Evolutionary conservation across 2,797 vertebrate genomes (phyloP), one percentile per base, ranked within the genome.

Genomic region (Hippocampus kuda): DNA sequence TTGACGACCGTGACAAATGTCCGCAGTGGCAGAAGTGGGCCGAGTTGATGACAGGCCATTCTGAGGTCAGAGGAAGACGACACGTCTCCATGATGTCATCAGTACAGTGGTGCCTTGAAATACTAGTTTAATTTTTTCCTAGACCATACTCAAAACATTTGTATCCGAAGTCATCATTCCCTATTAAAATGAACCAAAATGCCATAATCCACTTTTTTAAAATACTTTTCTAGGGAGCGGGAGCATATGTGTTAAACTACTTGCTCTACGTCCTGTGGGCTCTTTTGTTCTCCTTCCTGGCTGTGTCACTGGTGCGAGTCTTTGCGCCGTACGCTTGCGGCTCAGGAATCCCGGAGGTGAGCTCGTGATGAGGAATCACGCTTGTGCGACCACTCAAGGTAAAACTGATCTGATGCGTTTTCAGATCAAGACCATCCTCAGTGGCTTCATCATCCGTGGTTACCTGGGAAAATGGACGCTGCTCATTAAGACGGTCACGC

Each of bases 381-480:
- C 26, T 51, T 66, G 16, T 10, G 30, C 34, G 1, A 54, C 42
- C 12, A 3, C 7, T 57, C 12, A 2, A 18, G 15, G 27, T 10
- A 6, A 8, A 53, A 54, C 65, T 54, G 38, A 57, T 53, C 34
- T 38, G 22, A 18, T 9, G 8, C 4, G 8, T 69, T 69, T 49
- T 49, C 86, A 99, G 97, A 99, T 99, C 83, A 99, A 98, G 91
- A 99, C 97, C 12, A 99, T 99, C 89, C 89, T 99, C 81, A 98
- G 95, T 15, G 97, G 97, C 68, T 99, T 99, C 87, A 99, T 99
- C 82, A 99, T 99, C 87, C 92, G 97, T 74, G 97, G 97, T 9
- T 99, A 99, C 79, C 86, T 99, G 88, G 97, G 97, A 20, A 99
- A 99, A 70, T 99, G 97, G 97, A 99, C 97, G 34, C 92, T 98